Conservation (phyloP, 2,797 vertebrate genomes). For the Triplophysa yarkandensis region DNA sequence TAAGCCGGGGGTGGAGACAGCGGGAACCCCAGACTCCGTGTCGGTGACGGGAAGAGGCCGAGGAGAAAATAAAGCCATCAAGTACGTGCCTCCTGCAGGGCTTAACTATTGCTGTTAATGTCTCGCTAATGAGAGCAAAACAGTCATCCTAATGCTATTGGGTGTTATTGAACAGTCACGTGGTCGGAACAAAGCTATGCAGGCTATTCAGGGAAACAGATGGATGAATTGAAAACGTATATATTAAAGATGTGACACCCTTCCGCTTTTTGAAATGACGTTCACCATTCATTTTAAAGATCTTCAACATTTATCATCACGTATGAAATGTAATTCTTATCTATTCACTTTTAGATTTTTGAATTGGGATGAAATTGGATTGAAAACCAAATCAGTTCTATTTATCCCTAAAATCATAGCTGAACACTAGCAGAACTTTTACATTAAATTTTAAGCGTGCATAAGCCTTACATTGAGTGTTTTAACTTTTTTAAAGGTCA, state of each 20-base stretch:
- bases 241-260: not conserved
- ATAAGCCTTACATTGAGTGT: too few species aligned
- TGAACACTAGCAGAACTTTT: too few species aligned
- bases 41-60: constrained; percentile 68
- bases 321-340: too few species aligned
- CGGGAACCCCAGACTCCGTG: constrained; percentile 78
- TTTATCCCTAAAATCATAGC: too few species aligned
- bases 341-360: too few species aligned
- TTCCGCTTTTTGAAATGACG: too few species aligned
- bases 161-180: not conserved
- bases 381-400: too few species aligned
- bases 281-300: too few species aligned
- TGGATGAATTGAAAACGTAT: not conserved
- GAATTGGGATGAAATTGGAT: too few species aligned
- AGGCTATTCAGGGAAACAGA: not conserved
- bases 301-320: too few species aligned
- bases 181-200: not conserved
- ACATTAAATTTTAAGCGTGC: too few species aligned
- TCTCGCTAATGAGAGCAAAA: constrained; percentile 11
- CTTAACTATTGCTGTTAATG: constrained; percentile 34
- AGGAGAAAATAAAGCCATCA: constrained; percentile 85
- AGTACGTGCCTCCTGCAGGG: constrained; percentile 72
- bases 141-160: not conserved
- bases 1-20: constrained; percentile 77
- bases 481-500: too few species aligned